Evolutionary conservation across 2,113 vertebrate species (phyloP), one percentile per base, ranked within the genome.

Genomic region (Microcebus murinus): DNA sequence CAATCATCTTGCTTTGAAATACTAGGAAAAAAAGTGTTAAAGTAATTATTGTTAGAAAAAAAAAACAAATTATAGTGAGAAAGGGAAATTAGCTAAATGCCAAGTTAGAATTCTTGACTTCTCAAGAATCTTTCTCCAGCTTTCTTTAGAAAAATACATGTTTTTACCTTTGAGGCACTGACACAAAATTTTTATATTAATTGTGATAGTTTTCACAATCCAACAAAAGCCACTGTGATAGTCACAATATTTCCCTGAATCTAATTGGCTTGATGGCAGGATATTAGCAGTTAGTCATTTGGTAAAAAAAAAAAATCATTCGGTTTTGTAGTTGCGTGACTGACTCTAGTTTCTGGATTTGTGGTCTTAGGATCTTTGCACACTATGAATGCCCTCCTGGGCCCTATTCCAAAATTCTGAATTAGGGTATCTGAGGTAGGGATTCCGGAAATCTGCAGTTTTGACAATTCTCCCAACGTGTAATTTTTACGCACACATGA

Each of bases 91-190:
- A 93, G 36, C 63, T 73, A 87, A 92, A 55, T 63, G 55, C 21
- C 34, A 82, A 63, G 25, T 74, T 89, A 59, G 79, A 97, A 70
- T 57, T 80, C 45, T 34, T 70, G 18, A 83, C 31, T 90, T 95
- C 31, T 83, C 70, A 68, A 68, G 80, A 86, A 42, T 45, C 31
- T 85, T 71, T 73, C 29, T 39, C 34, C 8, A 34, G 9, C 10
- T 74, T 88, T 87, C 59, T 81, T 68, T 14, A 87, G 73, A 50
- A 91, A 68, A 91, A 42, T 31, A 15, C 5, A 15, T 7, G 11
- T 63, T 83, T 42, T 74, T 71, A 74, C 6, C 4, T 12, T 91
- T 76, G 29, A 50, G 36, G 50, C 55, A 83, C 87, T 74, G 70
- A 87, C 89, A 90, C 45, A 90, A 57, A 90, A 29, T 42, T 42